Evolutionary conservation across 2,888 invertebrate species (phyloP).

Genomic region (Ecdyonurus torrentis): DNA sequence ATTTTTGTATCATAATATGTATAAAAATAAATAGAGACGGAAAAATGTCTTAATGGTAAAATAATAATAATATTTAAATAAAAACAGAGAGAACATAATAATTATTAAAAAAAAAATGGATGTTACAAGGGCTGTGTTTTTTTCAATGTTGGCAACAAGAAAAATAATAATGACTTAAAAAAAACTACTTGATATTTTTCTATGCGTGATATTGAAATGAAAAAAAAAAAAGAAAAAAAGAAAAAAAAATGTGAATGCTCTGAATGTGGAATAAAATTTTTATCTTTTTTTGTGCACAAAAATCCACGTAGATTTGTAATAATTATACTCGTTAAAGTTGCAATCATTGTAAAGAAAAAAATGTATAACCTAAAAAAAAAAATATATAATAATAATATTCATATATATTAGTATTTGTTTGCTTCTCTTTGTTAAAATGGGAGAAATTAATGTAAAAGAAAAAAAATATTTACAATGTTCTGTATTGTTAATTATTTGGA

Average conservation of each 20-base stretch:
- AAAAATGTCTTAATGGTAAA: background rate
- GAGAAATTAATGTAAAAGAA: too few species aligned
- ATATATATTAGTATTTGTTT: too few species aligned
- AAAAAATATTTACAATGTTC: background rate
- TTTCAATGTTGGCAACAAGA: conserved; percentile 16
- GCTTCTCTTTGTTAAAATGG: too few species aligned
- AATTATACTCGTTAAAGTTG: background rate
- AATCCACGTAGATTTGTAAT: background rate
- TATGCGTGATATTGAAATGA: conserved; percentile 12
- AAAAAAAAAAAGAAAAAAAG: background rate
- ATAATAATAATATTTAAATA: too few species aligned
- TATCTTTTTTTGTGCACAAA: background rate
- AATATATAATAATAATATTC: too few species aligned
- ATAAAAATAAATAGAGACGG: background rate
- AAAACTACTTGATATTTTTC: conserved; percentile 16
- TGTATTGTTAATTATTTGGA: background rate
- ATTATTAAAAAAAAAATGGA: background rate
- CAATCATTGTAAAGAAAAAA: too few species aligned
- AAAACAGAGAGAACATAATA: too few species aligned
- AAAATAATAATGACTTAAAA: conserved; percentile 13
- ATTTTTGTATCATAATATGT: background rate
- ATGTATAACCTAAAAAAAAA: too few species aligned
- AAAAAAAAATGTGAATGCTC: background rate
- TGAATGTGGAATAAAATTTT: background rate
- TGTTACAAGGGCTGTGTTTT: conserved; percentile 6